Conservation (phyloP, 2,113 vertebrate species). For the Phasianus colchicus region DNA sequence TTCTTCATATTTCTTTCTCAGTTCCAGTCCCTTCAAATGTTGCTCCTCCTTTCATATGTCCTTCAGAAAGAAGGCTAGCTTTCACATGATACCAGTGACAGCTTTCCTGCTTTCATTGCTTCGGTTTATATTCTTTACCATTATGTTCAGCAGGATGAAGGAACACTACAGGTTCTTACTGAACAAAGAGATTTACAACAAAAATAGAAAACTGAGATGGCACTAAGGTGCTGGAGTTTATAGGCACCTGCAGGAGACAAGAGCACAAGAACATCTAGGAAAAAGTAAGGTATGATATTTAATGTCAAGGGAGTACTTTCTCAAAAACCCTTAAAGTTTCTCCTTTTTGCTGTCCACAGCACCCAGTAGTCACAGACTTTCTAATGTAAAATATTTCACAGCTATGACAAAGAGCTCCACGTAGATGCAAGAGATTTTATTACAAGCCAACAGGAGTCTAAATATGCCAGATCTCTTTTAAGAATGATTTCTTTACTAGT, state of each 20-base stretch:
- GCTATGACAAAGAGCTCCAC: background rate
- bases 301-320: slow-evolving; percentile 31
- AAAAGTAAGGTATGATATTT: slow-evolving; percentile 3
- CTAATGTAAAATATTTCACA: background rate
- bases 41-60: background rate
- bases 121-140: slow-evolving; percentile 19
- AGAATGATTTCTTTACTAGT: background rate
- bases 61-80: slow-evolving; percentile 38
- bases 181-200: slow-evolving; percentile 57
- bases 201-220: slow-evolving; percentile 45
- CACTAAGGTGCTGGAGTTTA: slow-evolving; percentile 27
- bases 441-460: background rate
- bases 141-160: slow-evolving; percentile 44
- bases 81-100: background rate
- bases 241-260: slow-evolving; percentile 42
- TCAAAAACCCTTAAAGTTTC: slow-evolving; percentile 1
- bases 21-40: slow-evolving; percentile 4
- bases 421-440: background rate
- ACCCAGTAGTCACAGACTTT: background rate
- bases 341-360: slow-evolving; percentile 1
- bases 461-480: background rate
- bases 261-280: slow-evolving; percentile 13
- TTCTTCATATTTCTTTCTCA: background rate
- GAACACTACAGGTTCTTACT: slow-evolving; percentile 15
- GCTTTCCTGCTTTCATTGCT: slow-evolving; percentile 25